These are phyloP conservation scores for Hoplias malabaricus DNA, from an alignment of 2,113 vertebrate species.

Conservation along the genomic window DNA sequence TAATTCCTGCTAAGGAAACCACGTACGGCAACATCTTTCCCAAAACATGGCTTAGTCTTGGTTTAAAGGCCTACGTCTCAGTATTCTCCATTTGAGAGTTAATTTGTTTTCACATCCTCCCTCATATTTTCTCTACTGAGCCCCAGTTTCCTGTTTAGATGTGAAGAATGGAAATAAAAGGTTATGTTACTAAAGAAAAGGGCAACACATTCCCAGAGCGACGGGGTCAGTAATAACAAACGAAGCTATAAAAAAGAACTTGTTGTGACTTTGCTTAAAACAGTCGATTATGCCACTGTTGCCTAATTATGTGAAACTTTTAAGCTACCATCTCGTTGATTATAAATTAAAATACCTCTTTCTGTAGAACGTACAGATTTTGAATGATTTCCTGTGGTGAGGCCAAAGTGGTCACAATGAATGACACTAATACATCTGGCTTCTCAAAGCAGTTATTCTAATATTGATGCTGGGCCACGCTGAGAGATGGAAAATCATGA, in stretches of 20 bases:
- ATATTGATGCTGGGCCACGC: background rate
- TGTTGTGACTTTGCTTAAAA: background rate
- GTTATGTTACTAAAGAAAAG: slow-evolving; percentile 72
- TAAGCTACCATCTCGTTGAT: background rate
- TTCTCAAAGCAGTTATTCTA: background rate
- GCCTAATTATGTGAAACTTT: background rate
- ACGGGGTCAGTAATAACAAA: slow-evolving; percentile 55
- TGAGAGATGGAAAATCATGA: background rate
- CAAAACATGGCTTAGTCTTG: background rate
- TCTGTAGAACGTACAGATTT: background rate
- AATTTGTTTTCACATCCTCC: slow-evolving; percentile 39
- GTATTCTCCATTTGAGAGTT: background rate
- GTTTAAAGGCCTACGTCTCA: background rate
- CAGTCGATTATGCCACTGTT: background rate
- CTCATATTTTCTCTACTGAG: slow-evolving; percentile 63
- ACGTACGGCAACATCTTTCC: background rate
- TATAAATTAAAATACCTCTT: background rate
- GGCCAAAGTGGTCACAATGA: background rate
- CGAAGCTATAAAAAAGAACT: background rate
- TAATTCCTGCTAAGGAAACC: too few species aligned
- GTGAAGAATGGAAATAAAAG: slow-evolving; percentile 63
- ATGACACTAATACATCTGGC: background rate
- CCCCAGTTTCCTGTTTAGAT: slow-evolving; percentile 72
- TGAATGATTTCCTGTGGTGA: background rate
- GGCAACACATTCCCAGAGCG: slow-evolving; percentile 71